Percentiles rank a stretch among this genome's conserved stretches.
phyloP scores from a whole-genome alignment of 2,888 invertebrate species.

The Idaea biselata region DNA sequence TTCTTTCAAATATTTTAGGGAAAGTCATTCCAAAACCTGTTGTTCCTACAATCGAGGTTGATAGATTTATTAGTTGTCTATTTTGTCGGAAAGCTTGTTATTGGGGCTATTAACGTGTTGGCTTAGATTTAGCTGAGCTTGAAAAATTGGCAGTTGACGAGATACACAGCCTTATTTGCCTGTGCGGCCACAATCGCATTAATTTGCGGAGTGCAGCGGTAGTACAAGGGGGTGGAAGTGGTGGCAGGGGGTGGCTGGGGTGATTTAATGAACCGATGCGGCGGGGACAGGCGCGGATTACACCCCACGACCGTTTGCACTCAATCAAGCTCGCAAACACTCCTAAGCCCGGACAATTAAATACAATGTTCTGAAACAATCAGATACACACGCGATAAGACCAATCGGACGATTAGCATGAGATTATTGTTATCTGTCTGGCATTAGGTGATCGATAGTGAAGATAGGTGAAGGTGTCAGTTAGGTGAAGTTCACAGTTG shows the following conservation, averaged over 20 bases:
- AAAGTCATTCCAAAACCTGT: constrained; percentile 27
- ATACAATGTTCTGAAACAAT: constrained; percentile 73
- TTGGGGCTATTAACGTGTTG: constrained; percentile 14
- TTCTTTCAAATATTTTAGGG: constrained; percentile 24
- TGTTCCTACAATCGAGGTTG: constrained; percentile 22
- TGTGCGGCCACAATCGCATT: constrained; percentile 68
- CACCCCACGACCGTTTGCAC: constrained; percentile 74
- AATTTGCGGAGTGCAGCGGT: constrained; percentile 72
- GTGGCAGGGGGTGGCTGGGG: constrained; percentile 44
- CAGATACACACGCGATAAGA: constrained; percentile 67
- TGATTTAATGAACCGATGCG: constrained; percentile 77
- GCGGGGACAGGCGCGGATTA: constrained; percentile 75
- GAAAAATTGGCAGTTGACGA: constrained; percentile 26
- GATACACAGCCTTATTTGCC: constrained; percentile 53
- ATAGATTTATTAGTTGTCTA: constrained; percentile 27
- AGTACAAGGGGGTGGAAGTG: constrained; percentile 45
- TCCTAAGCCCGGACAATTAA: constrained; percentile 75
- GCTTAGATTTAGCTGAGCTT: constrained; percentile 14
- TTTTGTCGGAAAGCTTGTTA: constrained; percentile 24
- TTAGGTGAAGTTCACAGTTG: too few species aligned
- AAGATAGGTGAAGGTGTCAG: not conserved
- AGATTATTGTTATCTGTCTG: constrained; percentile 45
- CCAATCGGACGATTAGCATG: constrained; percentile 57
- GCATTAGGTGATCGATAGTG: constrained; percentile 27
- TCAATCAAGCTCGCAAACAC: constrained; percentile 79